These are phyloP conservation scores for Mechanitis mazaeus DNA, from an alignment of 2,888 invertebrate species.

Conservation along the genomic window DNA sequence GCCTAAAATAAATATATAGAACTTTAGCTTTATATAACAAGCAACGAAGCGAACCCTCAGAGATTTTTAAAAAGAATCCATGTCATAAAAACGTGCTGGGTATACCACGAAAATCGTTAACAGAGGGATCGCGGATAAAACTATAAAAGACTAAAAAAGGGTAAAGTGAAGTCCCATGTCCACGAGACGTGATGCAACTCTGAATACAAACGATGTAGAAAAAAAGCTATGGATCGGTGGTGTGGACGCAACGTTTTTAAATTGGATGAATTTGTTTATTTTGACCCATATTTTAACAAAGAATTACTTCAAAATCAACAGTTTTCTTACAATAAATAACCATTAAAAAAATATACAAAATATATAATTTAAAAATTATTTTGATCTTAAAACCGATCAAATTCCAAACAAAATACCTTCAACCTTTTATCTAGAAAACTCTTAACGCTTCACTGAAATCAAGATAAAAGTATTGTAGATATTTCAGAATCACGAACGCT, in stretches of 20 bases:
- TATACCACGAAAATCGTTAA: slow-evolving; percentile 22
- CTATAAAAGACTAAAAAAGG: slow-evolving; percentile 34
- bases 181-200: slow-evolving; percentile 43
- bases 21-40: background rate
- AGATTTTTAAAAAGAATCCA: slow-evolving; percentile 9
- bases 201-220: slow-evolving; percentile 58
- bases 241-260: slow-evolving; percentile 38
- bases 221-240: slow-evolving; percentile 42
- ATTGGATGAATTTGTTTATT: slow-evolving; percentile 24
- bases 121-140: slow-evolving; percentile 22
- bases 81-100: slow-evolving; percentile 29
- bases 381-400: no score
- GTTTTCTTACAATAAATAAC: no score
- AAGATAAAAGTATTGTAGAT: background rate
- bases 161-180: slow-evolving; percentile 52
- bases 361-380: no score
- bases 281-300: background rate
- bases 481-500: slow-evolving; percentile 8
- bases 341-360: no score
- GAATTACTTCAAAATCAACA: no score
- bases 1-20: no score
- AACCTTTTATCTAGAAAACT: no score
- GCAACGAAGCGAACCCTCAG: slow-evolving; percentile 38
- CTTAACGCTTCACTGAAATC: background rate
- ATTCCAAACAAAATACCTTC: no score